Percentiles rank a stretch among this genome's conserved stretches.
Evolutionary conservation across 2,113 vertebrate species (phyloP).

Genomic region (Bagarius yarrelli): DNA sequence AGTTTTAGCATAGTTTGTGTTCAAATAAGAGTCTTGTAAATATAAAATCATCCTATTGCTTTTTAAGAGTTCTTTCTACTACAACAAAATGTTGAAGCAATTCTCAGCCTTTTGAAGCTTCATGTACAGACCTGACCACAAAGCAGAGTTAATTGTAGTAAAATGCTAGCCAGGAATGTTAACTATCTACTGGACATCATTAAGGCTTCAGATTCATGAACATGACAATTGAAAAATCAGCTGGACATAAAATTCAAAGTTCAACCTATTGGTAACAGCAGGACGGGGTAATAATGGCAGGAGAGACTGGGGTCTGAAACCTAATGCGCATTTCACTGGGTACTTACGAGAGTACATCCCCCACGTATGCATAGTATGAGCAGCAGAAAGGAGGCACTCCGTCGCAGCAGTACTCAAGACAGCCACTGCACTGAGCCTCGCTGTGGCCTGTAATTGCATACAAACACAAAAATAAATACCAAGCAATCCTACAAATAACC

Average conservation of each 20-base stretch:
- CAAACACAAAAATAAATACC: constrained; percentile 32
- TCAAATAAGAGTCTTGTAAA: neutral
- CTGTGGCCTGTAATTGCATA: constrained; percentile 66
- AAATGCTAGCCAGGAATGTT: neutral
- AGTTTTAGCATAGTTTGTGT: too few species aligned
- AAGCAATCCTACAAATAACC: neutral
- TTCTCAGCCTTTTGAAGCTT: too few species aligned
- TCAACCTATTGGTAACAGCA: constrained; percentile 14
- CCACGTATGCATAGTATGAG: constrained; percentile 91
- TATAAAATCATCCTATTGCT: neutral
- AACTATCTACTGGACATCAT: neutral
- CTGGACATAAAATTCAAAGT: constrained; percentile 30
- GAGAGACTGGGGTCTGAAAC: neutral
- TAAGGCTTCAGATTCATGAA: constrained; percentile 2
- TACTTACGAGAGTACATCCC: constrained; percentile 91
- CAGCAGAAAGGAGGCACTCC: constrained; percentile 86
- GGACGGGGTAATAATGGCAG: neutral
- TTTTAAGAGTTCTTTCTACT: neutral
- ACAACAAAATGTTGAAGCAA: neutral
- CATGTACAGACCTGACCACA: too few species aligned
- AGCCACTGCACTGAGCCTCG: constrained; percentile 82
- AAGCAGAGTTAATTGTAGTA: neutral
- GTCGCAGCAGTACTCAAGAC: constrained; percentile 87
- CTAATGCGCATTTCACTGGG: constrained; percentile 3
- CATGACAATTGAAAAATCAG: constrained; percentile 30